Evolutionary conservation across 2,888 invertebrate species (phyloP), one percentile per base, ranked within the genome.

Genomic region (Clitarchus hookeri): DNA sequence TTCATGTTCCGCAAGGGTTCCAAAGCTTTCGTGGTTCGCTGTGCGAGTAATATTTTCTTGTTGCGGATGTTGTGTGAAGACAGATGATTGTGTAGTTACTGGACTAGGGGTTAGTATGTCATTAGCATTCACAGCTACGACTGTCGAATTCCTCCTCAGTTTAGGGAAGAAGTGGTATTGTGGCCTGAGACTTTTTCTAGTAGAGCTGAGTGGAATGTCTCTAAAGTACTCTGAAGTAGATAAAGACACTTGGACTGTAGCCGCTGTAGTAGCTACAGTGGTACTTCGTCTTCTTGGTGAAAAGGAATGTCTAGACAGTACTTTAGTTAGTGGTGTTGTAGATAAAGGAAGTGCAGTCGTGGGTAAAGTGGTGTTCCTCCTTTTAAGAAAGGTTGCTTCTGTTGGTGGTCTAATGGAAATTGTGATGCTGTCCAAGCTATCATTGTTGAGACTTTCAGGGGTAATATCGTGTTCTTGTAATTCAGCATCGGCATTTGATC

Each of bases 281-380:
- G 65, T 65, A 65, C 65, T 65, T 65, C 65, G 65, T n/a, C 65
- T 65, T 65, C 65, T 65, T 16, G 65, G n/a, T 65, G n/a, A 65
- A 65, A 65, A 65, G 11, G 65, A 65, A 65, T 65, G 65, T 19
- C 65, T 65, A 23, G 65, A 65, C 19, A 65, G 16, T 65, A 23
- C 8, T 65, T 65, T 65, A 16, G 65, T 19, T 16, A 16, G 3
- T 65, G 19, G 65, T 65, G 65, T 65, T 65, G 65, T 65, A 1
- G 25, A 23, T 12, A 27, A 19, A 65, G 13, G 12, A 36, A 27
- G 19, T 54, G 12, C 8, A 78, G 78, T 84, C 23, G 48, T 48
- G 27, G 80, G 44, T 12, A 26, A 12, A 25, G 85, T 80, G n/a
- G 82, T 48, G 25, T 53, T 48, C 19, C 85, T 78, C 44, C 82